Percentiles rank a stretch among this genome's conserved stretches.
Evolutionary conservation across 1,140 invertebrate genomes (phyloP).

Genomic region (Scaptomyza hsui): DNA sequence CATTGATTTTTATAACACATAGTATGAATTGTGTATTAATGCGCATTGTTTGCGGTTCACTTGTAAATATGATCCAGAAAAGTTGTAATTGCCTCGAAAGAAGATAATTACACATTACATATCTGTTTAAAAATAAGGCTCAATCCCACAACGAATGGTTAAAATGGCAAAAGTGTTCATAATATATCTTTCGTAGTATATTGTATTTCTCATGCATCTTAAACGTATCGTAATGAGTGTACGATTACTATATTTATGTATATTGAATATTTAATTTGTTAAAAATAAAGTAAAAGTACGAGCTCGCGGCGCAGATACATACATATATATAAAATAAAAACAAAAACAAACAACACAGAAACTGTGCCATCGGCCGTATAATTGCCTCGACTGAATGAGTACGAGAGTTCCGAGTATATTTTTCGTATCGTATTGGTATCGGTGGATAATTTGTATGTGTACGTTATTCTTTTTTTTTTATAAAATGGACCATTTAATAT

Average conservation of each 20-base stretch:
- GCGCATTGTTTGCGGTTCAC: conserved; percentile 18
- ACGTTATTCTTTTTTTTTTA: conserved; percentile 27
- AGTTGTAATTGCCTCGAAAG: background rate
- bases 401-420: conserved; percentile 24
- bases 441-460: conserved; percentile 75
- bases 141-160: conserved; percentile 52
- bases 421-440: conserved; percentile 47
- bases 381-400: conserved; percentile 29
- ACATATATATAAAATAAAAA: conserved; percentile 4
- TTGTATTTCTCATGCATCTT: conserved; percentile 14
- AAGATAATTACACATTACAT: conserved; percentile 10
- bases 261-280: conserved; percentile 41
- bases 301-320: background rate
- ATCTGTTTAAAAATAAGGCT: conserved; percentile 50
- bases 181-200: conserved; percentile 7
- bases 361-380: conserved; percentile 31
- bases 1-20: background rate
- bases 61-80: conserved; percentile 16
- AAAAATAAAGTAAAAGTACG: conserved; percentile 71
- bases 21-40: conserved; percentile 8
- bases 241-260: conserved; percentile 14
- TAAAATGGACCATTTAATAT: conserved; percentile 81
- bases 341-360: conserved; percentile 11
- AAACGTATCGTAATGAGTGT: conserved; percentile 7
- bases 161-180: conserved; percentile 19